Percentiles rank a stretch among this genome's conserved stretches.
These are phyloP conservation scores for Rallus limicola DNA, from an alignment of 2,113 vertebrate species.

Conservation along the genomic window DNA sequence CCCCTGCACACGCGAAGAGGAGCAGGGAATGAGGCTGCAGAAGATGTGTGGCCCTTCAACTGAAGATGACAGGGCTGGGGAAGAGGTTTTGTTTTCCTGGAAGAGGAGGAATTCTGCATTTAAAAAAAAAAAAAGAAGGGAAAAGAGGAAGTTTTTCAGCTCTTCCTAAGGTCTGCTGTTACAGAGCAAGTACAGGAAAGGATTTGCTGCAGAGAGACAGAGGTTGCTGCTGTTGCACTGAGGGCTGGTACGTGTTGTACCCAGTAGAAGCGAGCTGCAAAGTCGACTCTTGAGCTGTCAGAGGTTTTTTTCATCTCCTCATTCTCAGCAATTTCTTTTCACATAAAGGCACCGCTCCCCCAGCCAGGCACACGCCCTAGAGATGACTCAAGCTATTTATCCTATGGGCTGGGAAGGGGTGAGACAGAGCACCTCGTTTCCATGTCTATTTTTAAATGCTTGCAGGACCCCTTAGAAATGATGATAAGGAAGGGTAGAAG, in stretches of 20 bases:
- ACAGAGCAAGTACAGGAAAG: not conserved
- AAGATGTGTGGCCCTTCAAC: not conserved
- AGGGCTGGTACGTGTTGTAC: not conserved
- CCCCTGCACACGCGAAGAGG: not conserved
- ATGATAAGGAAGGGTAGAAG: not conserved
- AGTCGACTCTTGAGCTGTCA: not conserved
- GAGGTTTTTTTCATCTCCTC: not conserved
- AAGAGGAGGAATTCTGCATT: not conserved
- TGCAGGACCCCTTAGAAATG: not conserved
- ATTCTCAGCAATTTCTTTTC: not conserved
- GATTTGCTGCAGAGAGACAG: not conserved
- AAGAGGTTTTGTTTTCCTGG: not conserved
- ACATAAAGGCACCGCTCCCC: not conserved
- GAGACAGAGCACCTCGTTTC: not conserved
- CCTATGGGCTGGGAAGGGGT: conserved; percentile 33
- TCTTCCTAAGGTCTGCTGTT: not conserved
- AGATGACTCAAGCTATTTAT: conserved; percentile 44
- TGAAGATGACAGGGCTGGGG: not conserved
- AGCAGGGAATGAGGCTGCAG: not conserved
- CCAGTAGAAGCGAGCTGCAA: not conserved
- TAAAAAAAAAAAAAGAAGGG: not conserved
- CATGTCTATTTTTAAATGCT: conserved; percentile 11
- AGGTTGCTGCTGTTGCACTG: not conserved
- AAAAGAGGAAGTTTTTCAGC: not conserved
- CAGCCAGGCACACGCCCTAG: not conserved